Evolutionary conservation across 2,888 invertebrate genomes (phyloP), one percentile per base, ranked within the genome.

Genomic region (Cephonodes hylas): DNA sequence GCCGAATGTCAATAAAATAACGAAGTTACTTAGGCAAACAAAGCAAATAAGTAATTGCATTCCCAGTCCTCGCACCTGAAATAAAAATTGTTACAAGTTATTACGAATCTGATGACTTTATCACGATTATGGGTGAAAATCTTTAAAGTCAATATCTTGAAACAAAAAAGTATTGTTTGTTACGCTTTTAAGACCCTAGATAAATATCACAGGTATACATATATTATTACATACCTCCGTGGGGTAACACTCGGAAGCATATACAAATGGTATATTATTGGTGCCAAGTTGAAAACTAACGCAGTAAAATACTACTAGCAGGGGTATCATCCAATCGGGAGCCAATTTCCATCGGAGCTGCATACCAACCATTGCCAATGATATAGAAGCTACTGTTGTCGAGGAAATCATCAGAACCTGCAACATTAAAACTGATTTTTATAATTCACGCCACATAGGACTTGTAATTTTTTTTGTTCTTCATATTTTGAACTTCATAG

Each of bases 301-400:
- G 53, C 84, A 78, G 68, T 74, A 85, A 1, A 79, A 1, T 3
- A 84, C 67, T 34, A 89, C 70, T 8, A 77, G 64, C 2, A 76
- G n/a, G 0, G 87, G 78, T 4, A 85, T 76, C 10, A 83, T 62
- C 84, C 85, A 86, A 2, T 71, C 67, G 0, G 83, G 79, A 1
- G 74, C 76, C 73, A 75, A 74, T 0, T 71, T 58, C 81, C 80
- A 80, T 1, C 74, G 75, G 42, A 86, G 64, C 59, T 76, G 65
- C 0, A 68, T 67, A 0, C 76, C 79, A 3, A 85, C 64, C 3
- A 74, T 42, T 6, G 66, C 66, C 65, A 83, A 67, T 34, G 76
- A 75, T 0, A 66, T 5, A 0, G 76, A 65, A 0, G 77, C 66
- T 22, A 69, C 4, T 1, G 64, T 8, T 58, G 75, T 71, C 1